These are phyloP conservation scores for Microplitis deprimator DNA, from an alignment of 2,888 invertebrate genomes.

Conservation along the genomic window DNA sequence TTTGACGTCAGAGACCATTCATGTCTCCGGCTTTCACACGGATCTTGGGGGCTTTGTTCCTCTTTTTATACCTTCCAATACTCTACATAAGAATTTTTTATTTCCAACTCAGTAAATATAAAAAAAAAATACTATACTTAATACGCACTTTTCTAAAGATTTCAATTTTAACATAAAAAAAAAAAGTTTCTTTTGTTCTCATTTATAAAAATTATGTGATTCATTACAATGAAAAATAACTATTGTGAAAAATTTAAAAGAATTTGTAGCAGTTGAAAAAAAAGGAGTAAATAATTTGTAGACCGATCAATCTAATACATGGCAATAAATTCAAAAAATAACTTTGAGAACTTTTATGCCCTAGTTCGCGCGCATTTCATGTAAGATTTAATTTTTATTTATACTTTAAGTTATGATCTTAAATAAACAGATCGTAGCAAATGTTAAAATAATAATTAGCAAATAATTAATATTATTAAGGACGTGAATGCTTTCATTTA, in stretches of 20 bases:
- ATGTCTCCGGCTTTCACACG: slow-evolving; percentile 68
- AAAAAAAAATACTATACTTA: not conserved
- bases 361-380: not conserved
- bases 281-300: not conserved
- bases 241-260: not conserved
- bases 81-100: slow-evolving; percentile 6
- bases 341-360: not conserved
- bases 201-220: not conserved
- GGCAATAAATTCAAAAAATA: not conserved
- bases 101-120: not conserved
- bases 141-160: slow-evolving; percentile 4
- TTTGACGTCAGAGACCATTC: slow-evolving; percentile 69
- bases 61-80: slow-evolving; percentile 12
- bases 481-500: not conserved
- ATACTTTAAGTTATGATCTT: not conserved
- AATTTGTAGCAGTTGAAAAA: not conserved
- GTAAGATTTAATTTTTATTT: not conserved
- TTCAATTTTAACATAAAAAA: slow-evolving; percentile 3
- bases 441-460: not conserved
- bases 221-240: not conserved
- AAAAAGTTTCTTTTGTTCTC: slow-evolving; percentile 4
- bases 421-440: not conserved
- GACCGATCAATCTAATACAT: not conserved
- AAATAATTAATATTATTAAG: not conserved
- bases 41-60: slow-evolving; percentile 64